A percentile compares a stretch with the other conserved stretches of the same genome.
phyloP scores from a whole-genome alignment of 2,113 vertebrate species.

The Acrocephalus arundinaceus region DNA sequence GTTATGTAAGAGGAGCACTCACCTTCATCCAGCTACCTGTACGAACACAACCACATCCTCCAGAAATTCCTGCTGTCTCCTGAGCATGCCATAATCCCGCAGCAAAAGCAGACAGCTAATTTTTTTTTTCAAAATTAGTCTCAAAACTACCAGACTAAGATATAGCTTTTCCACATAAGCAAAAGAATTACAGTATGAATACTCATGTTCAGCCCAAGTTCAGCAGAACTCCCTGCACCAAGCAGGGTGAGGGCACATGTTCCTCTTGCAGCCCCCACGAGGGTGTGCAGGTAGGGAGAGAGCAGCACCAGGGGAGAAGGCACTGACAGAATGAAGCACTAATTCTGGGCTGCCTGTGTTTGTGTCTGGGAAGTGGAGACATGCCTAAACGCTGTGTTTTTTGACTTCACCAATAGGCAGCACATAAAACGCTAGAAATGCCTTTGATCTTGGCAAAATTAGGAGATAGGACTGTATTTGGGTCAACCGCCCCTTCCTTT shows the following conservation, averaged over 20 bases:
- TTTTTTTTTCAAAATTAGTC: neutral
- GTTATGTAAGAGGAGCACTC: neutral
- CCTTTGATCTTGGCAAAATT: conserved; percentile 64
- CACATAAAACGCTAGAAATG: conserved; percentile 27
- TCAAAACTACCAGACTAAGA: neutral
- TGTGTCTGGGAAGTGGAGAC: conserved; percentile 4
- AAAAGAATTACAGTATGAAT: neutral
- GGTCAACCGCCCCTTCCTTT: conserved; percentile 61
- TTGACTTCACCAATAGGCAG: conserved; percentile 46
- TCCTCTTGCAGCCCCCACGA: rapidly evolving
- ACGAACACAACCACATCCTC: neutral
- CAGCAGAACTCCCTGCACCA: neutral
- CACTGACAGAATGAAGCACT: rapidly evolving
- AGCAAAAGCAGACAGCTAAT: neutral
- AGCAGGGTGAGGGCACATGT: neutral
- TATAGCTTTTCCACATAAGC: neutral
- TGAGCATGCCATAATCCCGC: rapidly evolving
- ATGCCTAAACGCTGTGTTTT: conserved; percentile 19
- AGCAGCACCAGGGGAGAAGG: neutral
- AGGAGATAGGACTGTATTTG: conserved; percentile 68
- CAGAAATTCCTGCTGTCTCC: neutral
- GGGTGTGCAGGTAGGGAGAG: neutral
- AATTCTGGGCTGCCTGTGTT: neutral
- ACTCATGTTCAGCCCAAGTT: neutral
- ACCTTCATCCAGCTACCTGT: neutral